Base-by-base conservation (phyloP, 2,113 vertebrate species). In the Hippocampus zosterae region DNA sequence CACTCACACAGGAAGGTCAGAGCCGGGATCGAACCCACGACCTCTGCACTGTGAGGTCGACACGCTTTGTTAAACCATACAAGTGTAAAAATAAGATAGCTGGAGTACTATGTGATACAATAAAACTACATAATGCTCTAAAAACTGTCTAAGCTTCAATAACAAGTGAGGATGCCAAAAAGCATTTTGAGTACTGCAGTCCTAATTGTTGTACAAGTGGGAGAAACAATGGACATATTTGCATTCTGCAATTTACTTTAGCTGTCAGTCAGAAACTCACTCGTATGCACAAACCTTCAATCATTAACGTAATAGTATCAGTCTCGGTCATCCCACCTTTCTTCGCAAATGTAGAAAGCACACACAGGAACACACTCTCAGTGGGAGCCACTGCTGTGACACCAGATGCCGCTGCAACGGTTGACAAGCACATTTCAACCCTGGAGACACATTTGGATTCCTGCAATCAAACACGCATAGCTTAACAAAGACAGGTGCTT, bases 391-490 rank as follows among this genome's bases (percentile, higher is more conserved):
- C 69, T 70, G 65, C 65, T 42, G 74, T 65, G 76, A 55, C 74
- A 55, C 59, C 81, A 81, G 73, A 80, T 84, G 77, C 74, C 75
- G 67, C 70, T 69, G 46, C 33, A 67, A 55, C 65, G 71, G 68
- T 16, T 75, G 78, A 81, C 80, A 72, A 71, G 66, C 68, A 65
- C 44, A 67, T 74, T 40, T 33, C 18, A 72, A 61, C 78, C 66
- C 80, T 64, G 23, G 74, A 79, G 76, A 87, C 60, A 37, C 53
- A 42, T 8, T 52, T 6, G 55, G 42, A 60, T 42, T 50, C 23
- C 41, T 29, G 44, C 68, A 67, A 18, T 60, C 5, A 62, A 40
- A 74, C n/a, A 68, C 19, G 46, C 42, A 40, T 21, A 60, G 4
- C 52, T 29, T 68, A 64, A 78, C 27, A 56, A 19, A 76, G 46